Evolutionary conservation across 2,113 vertebrate genomes (phyloP), one percentile per base, ranked within the genome.

Genomic region (Ploceus nigricollis): DNA sequence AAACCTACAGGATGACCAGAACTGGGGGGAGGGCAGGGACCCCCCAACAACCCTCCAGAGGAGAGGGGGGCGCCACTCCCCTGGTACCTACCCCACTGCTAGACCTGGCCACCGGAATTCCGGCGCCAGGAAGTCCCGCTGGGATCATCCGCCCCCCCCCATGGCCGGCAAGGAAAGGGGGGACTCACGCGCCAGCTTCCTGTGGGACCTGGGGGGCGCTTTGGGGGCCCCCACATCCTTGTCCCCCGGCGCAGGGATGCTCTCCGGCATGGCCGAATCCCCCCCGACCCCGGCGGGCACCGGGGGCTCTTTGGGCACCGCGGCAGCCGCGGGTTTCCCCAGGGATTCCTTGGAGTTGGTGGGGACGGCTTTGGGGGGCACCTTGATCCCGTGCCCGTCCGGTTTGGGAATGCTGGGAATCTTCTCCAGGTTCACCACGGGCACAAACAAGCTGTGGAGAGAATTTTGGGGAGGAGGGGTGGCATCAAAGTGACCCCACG

Each of bases 121-220:
- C 13, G 11, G 69, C 35, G 3, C 73, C 11, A 13, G 54, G 56
- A 45, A 7, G 45, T 39, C 48, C 30, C 17, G 5, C 27, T 13
- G 45, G 82, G 70, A 77, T 64, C n/a, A 39, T 22, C 27, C 68
- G 13, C 78, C 76, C 57, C 57, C 64, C 42, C 73, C 92, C 54
- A 17, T 2, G 35, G 23, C 39, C 39, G 15, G 48, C 37, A 66
- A 83, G 58, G 17, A 85, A 89, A 50, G 13, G 33, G 57, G 71
- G 90, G 91, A 98, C 99, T 99, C 97, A 99, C 99, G 98, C 48
- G 98, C 98, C 94, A 98, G 98, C 97, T 99, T 99, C 97, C 98
- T 99, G 97, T 99, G 98, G 44, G 98, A 97, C 96, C 98, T 98
- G 66, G 97, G 97, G 73, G 98, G 89, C 8, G 76, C 0, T 88